These are phyloP conservation scores for Poecilia latipinna DNA, from an alignment of 2,113 vertebrate species.

Conservation along the genomic window DNA sequence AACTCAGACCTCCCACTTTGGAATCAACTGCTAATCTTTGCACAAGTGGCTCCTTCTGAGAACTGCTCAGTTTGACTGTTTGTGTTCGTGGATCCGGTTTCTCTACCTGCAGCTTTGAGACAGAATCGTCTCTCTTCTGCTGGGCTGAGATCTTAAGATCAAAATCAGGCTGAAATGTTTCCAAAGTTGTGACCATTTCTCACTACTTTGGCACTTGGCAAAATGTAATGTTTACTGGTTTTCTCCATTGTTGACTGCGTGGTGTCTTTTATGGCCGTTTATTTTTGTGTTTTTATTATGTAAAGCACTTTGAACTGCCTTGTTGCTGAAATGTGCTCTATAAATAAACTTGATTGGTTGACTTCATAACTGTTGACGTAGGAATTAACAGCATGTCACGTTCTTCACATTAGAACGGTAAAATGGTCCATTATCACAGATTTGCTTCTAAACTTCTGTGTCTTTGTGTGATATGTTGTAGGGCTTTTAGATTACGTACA, in stretches of 20 bases:
- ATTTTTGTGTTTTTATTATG: no score
- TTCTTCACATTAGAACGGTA: background rate
- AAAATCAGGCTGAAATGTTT: background rate
- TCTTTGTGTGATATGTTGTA: background rate
- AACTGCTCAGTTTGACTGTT: conserved; percentile 42
- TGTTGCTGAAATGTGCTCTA: no score
- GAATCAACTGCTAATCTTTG: conserved; percentile 63
- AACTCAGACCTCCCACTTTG: conserved; percentile 70
- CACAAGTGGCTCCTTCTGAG: conserved; percentile 48
- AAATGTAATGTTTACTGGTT: no score
- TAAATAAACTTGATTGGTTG: no score
- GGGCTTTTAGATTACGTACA: background rate
- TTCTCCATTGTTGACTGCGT: no score
- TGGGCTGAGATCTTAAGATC: conserved; percentile 15
- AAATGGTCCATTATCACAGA: background rate
- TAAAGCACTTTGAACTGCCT: no score
- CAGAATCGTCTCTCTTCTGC: conserved; percentile 6
- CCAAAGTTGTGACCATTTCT: background rate
- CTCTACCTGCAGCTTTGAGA: conserved; percentile 43
- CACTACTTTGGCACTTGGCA: no score
- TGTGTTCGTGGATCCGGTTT: conserved; percentile 50
- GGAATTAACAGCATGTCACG: background rate
- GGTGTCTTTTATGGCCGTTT: no score
- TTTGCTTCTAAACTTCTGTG: background rate
- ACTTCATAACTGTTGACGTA: background rate